These are phyloP conservation scores for Albula glossodonta DNA, from an alignment of 2,113 vertebrate species.

Conservation along the genomic window DNA sequence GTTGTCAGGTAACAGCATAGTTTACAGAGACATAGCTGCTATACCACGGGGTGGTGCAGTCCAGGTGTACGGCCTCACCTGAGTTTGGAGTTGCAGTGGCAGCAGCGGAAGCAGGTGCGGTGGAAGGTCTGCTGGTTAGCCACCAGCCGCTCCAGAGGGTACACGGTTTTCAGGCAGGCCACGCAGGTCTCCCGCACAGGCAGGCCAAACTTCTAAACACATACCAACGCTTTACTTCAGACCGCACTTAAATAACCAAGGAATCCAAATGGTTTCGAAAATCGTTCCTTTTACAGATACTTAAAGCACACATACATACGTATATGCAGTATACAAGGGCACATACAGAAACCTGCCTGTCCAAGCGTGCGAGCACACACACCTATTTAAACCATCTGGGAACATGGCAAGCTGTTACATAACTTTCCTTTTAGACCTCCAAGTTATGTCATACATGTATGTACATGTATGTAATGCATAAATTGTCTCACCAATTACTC, in stretches of 20 bases:
- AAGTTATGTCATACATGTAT: too few species aligned
- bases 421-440: background rate
- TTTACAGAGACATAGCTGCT: too few species aligned
- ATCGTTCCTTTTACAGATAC: too few species aligned
- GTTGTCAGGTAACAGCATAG: too few species aligned
- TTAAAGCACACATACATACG: background rate
- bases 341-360: too few species aligned
- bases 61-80: slow-evolving; percentile 68
- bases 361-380: background rate
- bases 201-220: slow-evolving; percentile 79
- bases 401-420: background rate
- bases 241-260: too few species aligned
- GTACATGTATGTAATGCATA: background rate
- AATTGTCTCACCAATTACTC: background rate
- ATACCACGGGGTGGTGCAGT: too few species aligned
- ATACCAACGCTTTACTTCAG: too few species aligned
- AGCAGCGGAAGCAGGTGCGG: slow-evolving; percentile 91
- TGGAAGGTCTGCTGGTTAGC: slow-evolving; percentile 94
- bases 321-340: background rate
- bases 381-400: background rate
- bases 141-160: slow-evolving; percentile 92
- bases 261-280: too few species aligned
- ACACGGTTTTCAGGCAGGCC: slow-evolving; percentile 91
- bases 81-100: slow-evolving; percentile 93
- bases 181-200: slow-evolving; percentile 84